Base-by-base conservation (phyloP, 1,140 invertebrate species). In the Halictus rubicundus region DNA sequence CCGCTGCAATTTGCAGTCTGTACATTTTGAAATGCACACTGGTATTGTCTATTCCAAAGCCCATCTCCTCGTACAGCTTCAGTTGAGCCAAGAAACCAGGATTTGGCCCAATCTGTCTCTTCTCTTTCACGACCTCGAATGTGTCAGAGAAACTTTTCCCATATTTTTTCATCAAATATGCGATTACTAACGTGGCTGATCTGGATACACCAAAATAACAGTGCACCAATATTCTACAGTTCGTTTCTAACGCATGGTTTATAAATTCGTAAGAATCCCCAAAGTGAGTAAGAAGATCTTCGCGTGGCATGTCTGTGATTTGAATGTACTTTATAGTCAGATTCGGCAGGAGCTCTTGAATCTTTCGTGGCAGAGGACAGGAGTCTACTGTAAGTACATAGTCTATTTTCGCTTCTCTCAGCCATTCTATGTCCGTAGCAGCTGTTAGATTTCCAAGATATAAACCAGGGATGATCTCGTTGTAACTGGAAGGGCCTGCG, bases 171-270 rank as follows among this genome's bases (percentile, higher is more conserved):
- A 98, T 98, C 10, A 97, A 91, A 88, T 96, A 98, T 12, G 96
- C 97, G 80, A 97, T 96, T 0, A 98, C 95, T 5, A 97, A 93
- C 0, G 97, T 96, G 1, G 96, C 96, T 86, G 97, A 98, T 75
- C 97, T 93, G 3, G 97, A 98, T n/a, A 98, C 95, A 25, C 97
- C 97, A 89, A 96, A 97, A 87, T 97, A 97, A 92, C 97, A 98
- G 87, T 98, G 97, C 1, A 97, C 96, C 16, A 97, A 91, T 7
- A 97, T 94, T 80, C 92, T 95, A 23, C 95, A 95, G 46, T 93
- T 93, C 64, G 92, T 88, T 8, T 91, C 87, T 57, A 94, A 86
- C 14, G 95, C 95, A 27, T 94, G 89, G 71, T 94, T 94, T 49
- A 98, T 97, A 84, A 97, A 98, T 5, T 95, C 91, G 90, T 95